Evolutionary conservation across 2,797 vertebrate genomes (phyloP), one percentile per base, ranked within the genome.

Genomic region (Micrastur ruficollis): DNA sequence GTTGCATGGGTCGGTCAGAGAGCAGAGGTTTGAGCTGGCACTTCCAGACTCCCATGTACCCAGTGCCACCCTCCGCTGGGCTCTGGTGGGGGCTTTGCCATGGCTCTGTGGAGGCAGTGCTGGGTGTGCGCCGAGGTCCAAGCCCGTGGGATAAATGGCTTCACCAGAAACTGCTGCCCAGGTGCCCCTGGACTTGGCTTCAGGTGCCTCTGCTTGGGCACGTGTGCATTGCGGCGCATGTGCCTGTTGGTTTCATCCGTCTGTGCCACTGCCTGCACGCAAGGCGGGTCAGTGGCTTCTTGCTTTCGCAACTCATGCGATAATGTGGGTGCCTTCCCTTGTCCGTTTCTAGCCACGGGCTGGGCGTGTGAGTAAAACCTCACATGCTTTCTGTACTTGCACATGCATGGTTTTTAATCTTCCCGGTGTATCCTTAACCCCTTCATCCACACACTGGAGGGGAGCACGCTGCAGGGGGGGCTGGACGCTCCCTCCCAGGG

Each of bases 171-270:
- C 61, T 22, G 53, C 61, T 65, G 61, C 56, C 25, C 13, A 6
- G 6, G 36, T 1, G 21, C 32, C 26, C 61, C 27, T 32, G 27
- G 58, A 7, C 18, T 38, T 72, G 4, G 9, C 8, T 65, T 50
- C 0, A 2, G 12, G 18, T 59, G 26, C 11, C 27, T 14, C 27
- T 49, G 40, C 44, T 66, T 25, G 55, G 52, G 18, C 38, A 52
- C 7, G 9, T 0, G 1, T 16, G 19, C 19, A 3, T 16, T 2
- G 2, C 0, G 8, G 8, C 21, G 12, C 2, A 0, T 0, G 5
- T 79, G 40, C 61, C 59, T 26, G 11, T 21, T 34, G 6, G 5
- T 0, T 21, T 15, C 49, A 6, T 4, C 47, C 66, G 14, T 3
- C 52, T 7, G 25, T 31, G 67, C 46, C 2, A 1, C 70, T 49